Percentiles rank a stretch among this genome's conserved stretches.
Conservation (phyloP, 1,140 invertebrate species). For the Triops cancriformis region DNA sequence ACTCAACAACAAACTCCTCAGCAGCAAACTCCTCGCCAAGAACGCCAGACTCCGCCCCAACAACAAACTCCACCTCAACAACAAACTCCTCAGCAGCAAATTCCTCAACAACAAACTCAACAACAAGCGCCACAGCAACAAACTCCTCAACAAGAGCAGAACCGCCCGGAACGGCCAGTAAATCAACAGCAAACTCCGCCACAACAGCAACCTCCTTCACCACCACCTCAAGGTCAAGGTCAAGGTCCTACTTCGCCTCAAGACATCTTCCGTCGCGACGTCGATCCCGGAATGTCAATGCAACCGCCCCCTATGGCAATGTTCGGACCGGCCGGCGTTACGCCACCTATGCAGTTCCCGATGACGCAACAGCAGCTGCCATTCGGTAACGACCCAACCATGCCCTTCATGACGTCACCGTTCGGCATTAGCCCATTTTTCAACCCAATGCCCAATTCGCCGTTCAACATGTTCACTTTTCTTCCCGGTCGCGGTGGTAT, state of each 20-base stretch:
- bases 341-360: background rate
- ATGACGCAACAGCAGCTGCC: background rate
- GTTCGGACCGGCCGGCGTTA: background rate
- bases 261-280: background rate
- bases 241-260: background rate
- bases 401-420: background rate
- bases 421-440: background rate
- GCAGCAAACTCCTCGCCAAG: background rate
- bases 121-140: background rate
- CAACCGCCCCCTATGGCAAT: background rate
- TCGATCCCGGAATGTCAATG: background rate
- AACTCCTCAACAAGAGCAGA: background rate
- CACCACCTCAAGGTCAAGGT: background rate
- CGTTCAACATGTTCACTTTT: background rate
- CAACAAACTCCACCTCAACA: background rate
- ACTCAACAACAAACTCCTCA: background rate
- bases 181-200: background rate
- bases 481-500: background rate
- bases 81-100: too few relatives aligned
- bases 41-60: background rate
- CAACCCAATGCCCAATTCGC: background rate
- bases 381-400: background rate
- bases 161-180: background rate
- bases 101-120: background rate
- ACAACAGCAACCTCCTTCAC: background rate